These are phyloP conservation scores for Anableps anableps DNA, from an alignment of 2,797 vertebrate species.

Conservation along the genomic window DNA sequence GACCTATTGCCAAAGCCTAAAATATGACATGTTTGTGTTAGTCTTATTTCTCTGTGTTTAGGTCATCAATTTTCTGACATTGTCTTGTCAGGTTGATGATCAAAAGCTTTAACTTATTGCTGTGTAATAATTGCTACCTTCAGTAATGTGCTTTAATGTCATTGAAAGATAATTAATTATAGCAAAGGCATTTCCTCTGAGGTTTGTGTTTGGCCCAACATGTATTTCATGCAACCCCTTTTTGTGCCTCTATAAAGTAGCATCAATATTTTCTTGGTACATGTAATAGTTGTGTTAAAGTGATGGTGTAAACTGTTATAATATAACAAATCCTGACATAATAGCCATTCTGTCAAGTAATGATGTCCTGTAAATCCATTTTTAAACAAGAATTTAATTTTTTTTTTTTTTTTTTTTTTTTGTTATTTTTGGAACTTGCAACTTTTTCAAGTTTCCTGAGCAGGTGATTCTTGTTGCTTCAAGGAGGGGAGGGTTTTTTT, in stretches of 20 bases:
- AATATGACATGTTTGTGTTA: neutral
- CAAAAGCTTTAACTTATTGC: neutral
- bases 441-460: too few species aligned
- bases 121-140: constrained; percentile 30
- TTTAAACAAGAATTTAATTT: too few species aligned
- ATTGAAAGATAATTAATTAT: constrained; percentile 4
- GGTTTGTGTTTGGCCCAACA: neutral
- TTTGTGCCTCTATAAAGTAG: neutral
- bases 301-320: neutral
- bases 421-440: too few species aligned
- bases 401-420: too few species aligned
- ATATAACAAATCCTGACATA: neutral
- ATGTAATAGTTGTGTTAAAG: neutral
- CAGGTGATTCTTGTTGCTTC: neutral
- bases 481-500: neutral
- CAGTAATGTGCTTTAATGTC: constrained; percentile 32
- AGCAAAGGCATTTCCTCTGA: neutral
- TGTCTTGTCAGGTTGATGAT: neutral
- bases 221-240: neutral
- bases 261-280: neutral
- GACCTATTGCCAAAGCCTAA: neutral
- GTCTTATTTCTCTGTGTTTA: neutral
- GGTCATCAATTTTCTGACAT: neutral
- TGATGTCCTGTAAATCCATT: neutral
- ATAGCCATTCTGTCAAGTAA: neutral